Conservation (phyloP, 2,113 vertebrate species). For the Setophaga coronata region DNA sequence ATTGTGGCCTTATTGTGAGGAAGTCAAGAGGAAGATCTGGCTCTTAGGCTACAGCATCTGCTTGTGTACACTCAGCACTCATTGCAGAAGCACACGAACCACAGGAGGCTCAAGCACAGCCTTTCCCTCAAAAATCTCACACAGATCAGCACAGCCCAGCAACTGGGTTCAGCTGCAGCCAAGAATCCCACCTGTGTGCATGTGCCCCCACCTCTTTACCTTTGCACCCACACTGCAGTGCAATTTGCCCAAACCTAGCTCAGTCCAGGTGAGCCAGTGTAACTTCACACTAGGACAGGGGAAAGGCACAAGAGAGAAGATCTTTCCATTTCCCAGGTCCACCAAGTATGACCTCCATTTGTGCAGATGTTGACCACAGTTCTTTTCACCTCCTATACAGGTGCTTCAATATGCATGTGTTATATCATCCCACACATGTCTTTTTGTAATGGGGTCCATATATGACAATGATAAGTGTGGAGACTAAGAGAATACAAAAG, state of each 20-base stretch:
- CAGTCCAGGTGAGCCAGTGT: background rate
- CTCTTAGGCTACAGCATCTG: background rate
- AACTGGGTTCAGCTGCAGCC: background rate
- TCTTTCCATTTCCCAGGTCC: background rate
- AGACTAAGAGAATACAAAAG: background rate
- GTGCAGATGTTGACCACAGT: background rate
- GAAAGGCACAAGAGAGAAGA: background rate
- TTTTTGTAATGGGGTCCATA: background rate
- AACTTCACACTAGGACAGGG: background rate
- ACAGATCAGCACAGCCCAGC: background rate
- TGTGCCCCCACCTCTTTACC: background rate
- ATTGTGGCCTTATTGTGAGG: background rate
- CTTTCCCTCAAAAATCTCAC: background rate
- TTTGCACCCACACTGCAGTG: background rate
- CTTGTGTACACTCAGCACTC: background rate
- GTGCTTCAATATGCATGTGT: background rate
- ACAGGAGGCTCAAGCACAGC: background rate
- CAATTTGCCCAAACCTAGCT: background rate
- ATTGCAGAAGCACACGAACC: background rate
- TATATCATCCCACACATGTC: background rate
- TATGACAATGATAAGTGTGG: background rate
- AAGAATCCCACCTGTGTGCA: background rate
- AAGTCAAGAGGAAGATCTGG: background rate
- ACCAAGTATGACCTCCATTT: background rate
- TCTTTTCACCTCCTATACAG: background rate